A percentile compares a stretch with the other conserved stretches of the same genome.
These are phyloP conservation scores for Hozukius guyotensis DNA, from an alignment of 2,797 vertebrate genomes.

Conservation along the genomic window DNA sequence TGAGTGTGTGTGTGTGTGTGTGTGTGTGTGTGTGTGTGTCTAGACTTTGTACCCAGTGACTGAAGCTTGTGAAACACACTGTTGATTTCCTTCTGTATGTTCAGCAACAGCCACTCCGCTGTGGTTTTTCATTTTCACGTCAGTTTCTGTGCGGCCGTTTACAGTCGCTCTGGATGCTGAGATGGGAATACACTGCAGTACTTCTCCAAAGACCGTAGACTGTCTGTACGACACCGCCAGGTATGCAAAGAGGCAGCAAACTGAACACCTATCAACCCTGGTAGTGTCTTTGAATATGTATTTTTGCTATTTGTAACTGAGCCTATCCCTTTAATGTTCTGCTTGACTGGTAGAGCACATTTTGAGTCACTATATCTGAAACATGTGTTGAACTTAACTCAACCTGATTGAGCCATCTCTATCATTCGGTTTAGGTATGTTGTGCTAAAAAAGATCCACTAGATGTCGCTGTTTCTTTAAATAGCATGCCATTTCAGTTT, in stretches of 20 bases:
- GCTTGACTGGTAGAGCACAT: too few relatives aligned
- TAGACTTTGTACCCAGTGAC: slow-evolving; percentile 18
- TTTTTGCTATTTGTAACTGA: not conserved
- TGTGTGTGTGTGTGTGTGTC: not conserved
- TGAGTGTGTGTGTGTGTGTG: not conserved
- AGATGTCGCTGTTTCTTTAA: too few relatives aligned
- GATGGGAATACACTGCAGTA: slow-evolving; percentile 28
- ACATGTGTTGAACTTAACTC: too few relatives aligned
- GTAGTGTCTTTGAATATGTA: not conserved
- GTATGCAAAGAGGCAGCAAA: slow-evolving; percentile 2
- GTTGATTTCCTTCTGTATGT: not conserved
- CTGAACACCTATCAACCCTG: not conserved
- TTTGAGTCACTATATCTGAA: too few relatives aligned
- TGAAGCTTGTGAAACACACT: not conserved
- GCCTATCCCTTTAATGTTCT: too few relatives aligned
- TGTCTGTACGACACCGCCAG: slow-evolving; percentile 16
- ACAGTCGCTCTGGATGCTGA: not conserved
- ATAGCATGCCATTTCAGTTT: too few relatives aligned
- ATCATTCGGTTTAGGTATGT: too few relatives aligned
- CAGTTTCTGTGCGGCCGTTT: not conserved
- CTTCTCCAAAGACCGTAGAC: slow-evolving; percentile 16
- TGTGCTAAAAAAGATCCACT: too few relatives aligned
- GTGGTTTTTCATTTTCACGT: not conserved
- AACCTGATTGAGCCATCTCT: too few relatives aligned
- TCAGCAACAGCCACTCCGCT: not conserved